phyloP scores from a whole-genome alignment of 2,797 vertebrate genomes.

The Sebastes melanostomus region DNA sequence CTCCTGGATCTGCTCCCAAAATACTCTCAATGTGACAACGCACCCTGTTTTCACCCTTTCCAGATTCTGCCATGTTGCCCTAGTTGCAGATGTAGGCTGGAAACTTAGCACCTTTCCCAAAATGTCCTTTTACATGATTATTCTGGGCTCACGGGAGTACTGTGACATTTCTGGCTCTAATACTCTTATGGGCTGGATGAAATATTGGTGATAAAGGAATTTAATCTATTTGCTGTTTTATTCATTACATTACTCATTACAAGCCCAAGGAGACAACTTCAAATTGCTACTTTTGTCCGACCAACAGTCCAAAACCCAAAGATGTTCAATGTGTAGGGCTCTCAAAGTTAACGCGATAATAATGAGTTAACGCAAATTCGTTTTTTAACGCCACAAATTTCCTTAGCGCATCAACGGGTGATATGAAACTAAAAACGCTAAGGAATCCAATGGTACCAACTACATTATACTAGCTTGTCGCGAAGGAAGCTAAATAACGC shows the following conservation, averaged over 20 bases:
- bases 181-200: not conserved
- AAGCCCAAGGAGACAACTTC: not conserved
- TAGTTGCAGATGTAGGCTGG: not conserved
- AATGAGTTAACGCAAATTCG: no score
- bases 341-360: no score
- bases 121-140: not conserved
- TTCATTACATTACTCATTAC: not conserved
- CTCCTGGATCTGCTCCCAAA: constrained; percentile 30
- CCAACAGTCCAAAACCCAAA: not conserved
- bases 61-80: not conserved
- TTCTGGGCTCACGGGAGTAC: not conserved
- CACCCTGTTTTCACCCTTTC: constrained; percentile 20
- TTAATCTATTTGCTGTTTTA: not conserved
- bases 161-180: not conserved
- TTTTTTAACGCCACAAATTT: no score
- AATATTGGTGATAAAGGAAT: not conserved
- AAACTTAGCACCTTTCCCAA: constrained; percentile 10
- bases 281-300: not conserved
- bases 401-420: accelerated
- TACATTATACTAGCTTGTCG: no score
- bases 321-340: not conserved
- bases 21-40: constrained; percentile 41
- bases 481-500: accelerated
- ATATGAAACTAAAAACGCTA: no score
- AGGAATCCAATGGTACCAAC: no score